These are phyloP conservation scores for Drosophila kanekoi DNA, from an alignment of 2,888 invertebrate genomes.

Conservation along the genomic window DNA sequence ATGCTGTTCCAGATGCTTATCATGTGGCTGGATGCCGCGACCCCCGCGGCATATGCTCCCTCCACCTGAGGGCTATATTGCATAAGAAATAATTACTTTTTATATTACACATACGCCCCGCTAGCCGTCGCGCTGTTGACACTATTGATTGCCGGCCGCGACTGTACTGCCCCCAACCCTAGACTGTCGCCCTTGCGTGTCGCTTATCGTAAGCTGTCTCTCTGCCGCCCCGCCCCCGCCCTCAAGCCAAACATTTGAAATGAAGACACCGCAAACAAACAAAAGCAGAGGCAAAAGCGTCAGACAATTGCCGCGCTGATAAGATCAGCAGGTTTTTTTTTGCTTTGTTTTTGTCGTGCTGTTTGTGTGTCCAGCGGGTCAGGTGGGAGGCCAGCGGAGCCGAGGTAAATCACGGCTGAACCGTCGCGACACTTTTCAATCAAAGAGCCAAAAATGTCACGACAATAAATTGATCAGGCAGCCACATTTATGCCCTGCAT, in stretches of 20 bases:
- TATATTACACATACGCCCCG: constrained; percentile 77
- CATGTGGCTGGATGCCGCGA: constrained; percentile 5
- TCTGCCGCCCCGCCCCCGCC: background rate
- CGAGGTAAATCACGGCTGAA: constrained; percentile 60
- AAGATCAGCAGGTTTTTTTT: constrained; percentile 69
- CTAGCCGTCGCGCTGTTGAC: constrained; percentile 53
- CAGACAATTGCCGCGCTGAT: constrained; percentile 74
- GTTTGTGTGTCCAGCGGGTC: constrained; percentile 30
- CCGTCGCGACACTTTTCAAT: constrained; percentile 63
- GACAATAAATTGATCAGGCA: constrained; percentile 34
- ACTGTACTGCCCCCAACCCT: constrained; percentile 13
- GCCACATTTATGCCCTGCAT: constrained; percentile 1
- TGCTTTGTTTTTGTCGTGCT: background rate
- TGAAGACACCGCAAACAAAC: constrained; percentile 71
- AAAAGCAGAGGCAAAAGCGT: constrained; percentile 64
- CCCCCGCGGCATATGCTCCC: background rate
- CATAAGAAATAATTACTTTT: constrained; percentile 79
- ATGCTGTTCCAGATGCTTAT: constrained; percentile 78
- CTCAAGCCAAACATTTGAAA: constrained; percentile 38
- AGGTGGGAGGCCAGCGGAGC: constrained; percentile 20
- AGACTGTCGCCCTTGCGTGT: constrained; percentile 64
- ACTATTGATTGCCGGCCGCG: constrained; percentile 69
- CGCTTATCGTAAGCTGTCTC: constrained; percentile 61
- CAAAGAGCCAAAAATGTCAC: constrained; percentile 31
- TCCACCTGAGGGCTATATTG: constrained; percentile 58